phyloP scores from a whole-genome alignment of 1,140 invertebrate genomes.

The Bombus haemorrhoidalis region DNA sequence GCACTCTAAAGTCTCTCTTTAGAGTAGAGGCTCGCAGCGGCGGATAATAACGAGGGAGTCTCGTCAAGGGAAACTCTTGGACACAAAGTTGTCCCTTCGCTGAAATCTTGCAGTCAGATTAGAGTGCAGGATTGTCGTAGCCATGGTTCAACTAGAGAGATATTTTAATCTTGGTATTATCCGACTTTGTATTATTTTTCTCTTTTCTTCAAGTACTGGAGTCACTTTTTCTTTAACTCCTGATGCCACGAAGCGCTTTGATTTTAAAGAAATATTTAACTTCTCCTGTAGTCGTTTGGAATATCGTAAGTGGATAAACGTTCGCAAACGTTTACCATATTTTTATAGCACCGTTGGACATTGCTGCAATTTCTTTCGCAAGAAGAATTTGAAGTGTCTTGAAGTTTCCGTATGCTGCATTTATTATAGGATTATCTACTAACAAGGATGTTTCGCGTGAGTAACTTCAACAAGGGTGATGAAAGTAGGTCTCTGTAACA shows the following conservation, averaged over 20 bases:
- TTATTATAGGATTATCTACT: neutral
- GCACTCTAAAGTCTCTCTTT: slow-evolving; percentile 28
- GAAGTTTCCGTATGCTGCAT: neutral
- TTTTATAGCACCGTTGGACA: neutral
- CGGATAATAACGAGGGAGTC: slow-evolving; percentile 31
- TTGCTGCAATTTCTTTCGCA: neutral
- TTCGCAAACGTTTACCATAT: neutral
- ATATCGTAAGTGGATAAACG: neutral
- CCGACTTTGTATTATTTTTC: neutral
- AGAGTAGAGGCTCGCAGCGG: slow-evolving; percentile 6
- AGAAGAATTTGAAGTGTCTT: neutral
- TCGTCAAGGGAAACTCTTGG: slow-evolving; percentile 23
- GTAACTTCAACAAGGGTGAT: neutral
- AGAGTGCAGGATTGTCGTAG: neutral
- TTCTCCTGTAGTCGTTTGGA: neutral
- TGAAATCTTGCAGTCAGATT: too few species aligned
- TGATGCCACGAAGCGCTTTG: neutral
- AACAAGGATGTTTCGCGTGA: slow-evolving; percentile 2
- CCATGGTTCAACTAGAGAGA: neutral
- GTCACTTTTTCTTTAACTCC: neutral
- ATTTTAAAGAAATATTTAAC: neutral
- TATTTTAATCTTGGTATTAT: neutral
- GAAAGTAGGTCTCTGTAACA: slow-evolving; percentile 7
- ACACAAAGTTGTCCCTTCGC: neutral
- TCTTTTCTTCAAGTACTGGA: too few species aligned